Evolutionary conservation across 2,888 invertebrate genomes (phyloP), one percentile per base, ranked within the genome.

Genomic region (Cantharis rustica): DNA sequence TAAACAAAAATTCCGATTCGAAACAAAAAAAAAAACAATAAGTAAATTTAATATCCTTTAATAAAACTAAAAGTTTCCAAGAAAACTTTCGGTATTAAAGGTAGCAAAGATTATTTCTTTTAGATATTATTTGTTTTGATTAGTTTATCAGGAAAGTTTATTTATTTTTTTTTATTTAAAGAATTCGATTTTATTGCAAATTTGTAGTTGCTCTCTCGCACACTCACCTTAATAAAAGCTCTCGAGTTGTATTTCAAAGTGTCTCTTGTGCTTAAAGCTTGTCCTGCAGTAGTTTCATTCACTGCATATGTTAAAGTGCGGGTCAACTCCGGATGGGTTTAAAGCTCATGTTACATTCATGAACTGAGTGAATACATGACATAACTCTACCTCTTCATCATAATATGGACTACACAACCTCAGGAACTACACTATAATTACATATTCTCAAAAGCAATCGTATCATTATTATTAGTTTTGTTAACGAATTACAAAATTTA

Each of bases 321-420:
- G 77, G 77, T 77, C 77, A 77, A 75, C 74, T 75, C 77, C 77
- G 75, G 23, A 75, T 72, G 77, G 78, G 71, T 72, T 79, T 78
- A 68, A 72, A 68, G 75, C 79, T 79, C 79, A 79, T 79, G 79
- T 79, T 78, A 79, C 78, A 79, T 79, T 79, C 79, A 79, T 79
- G 79, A 73, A 73, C 76, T 75, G 78, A 76, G 75, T 71, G 76
- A 76, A 76, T 78, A 75, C 69, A 78, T 75, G 76, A 78, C 78
- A 73, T 77, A 70, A 72, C 71, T 77, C 75, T 75, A 61, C 75
- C 72, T 75, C 76, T 73, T 76, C 73, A 75, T 75, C 72, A 77
- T 77, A 70, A 75, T 77, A 72, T 72, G 20, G 69, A n/a, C n/a
- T 47, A 47, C 72, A 72, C 75, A 75, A 72, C 75, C 75, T 69